Evolutionary conservation across 2,797 vertebrate genomes (phyloP).

Genomic region (Mormyrops boulengeri): DNA sequence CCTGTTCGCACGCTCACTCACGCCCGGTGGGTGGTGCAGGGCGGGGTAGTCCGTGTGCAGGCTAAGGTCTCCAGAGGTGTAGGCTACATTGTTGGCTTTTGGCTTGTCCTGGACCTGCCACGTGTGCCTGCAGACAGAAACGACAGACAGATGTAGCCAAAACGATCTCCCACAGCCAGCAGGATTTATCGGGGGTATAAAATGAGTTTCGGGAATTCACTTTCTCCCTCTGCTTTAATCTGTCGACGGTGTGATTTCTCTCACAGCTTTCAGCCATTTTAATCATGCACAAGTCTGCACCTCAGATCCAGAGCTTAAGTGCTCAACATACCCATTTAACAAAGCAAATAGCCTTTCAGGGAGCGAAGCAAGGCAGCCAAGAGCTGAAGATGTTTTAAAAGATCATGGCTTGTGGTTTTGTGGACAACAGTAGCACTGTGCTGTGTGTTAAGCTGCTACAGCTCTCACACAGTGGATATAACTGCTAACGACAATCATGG

Average conservation of each 20-base stretch:
- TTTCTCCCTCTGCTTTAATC: not conserved
- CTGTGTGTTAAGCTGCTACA: not conserved
- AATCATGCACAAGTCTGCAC: not conserved
- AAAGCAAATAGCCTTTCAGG: not conserved
- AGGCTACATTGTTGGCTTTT: conserved; percentile 88
- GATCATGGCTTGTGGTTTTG: not conserved
- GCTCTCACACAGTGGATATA: not conserved
- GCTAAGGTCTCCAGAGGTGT: conserved; percentile 78
- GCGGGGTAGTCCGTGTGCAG: conserved; percentile 91
- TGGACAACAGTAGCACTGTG: not conserved
- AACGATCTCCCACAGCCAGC: not conserved
- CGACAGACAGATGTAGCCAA: conserved; percentile 22
- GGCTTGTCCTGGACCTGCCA: conserved; percentile 93
- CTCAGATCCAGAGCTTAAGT: not conserved
- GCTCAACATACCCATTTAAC: not conserved
- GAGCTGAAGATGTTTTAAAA: not conserved
- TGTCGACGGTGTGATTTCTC: not conserved
- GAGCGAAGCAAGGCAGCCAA: not conserved
- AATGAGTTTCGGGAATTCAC: not conserved
- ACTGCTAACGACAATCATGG: not conserved
- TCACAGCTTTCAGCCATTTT: not conserved
- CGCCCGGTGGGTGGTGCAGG: conserved; percentile 82
- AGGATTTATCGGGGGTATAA: not conserved
- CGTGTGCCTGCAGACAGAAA: conserved; percentile 68
- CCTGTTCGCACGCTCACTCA: conserved; percentile 53